A percentile compares a stretch with the other conserved stretches of the same genome.
Conservation (phyloP, 2,113 vertebrate species). For the Hylia prasina region DNA sequence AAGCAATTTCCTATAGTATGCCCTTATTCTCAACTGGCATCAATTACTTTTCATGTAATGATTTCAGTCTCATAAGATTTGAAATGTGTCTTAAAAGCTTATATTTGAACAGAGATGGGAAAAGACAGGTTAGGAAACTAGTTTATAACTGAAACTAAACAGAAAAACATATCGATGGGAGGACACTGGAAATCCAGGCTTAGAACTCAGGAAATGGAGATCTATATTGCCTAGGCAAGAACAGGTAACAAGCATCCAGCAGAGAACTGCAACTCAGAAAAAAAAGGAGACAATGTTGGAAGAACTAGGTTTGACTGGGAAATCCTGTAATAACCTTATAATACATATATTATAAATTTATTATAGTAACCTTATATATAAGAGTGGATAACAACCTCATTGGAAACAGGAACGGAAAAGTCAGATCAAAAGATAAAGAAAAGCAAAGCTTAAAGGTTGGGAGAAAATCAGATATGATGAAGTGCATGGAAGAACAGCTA, state of each 20-base stretch:
- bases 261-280: not conserved
- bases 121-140: not conserved
- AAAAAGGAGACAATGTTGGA: not conserved
- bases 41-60: not conserved
- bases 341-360: not conserved
- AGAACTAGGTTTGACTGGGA: not conserved
- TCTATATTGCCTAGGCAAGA: not conserved
- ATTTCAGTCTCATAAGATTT: not conserved
- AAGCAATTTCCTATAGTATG: not conserved
- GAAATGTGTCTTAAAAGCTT: not conserved
- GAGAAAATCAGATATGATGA: not conserved
- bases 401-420: not conserved
- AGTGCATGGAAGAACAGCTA: not conserved
- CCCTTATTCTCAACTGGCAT: not conserved
- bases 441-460: not conserved
- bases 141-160: not conserved
- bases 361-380: not conserved
- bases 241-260: not conserved
- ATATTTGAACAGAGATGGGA: not conserved
- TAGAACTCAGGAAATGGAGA: not conserved
- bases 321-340: not conserved
- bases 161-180: not conserved
- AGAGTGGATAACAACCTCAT: not conserved
- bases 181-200: not conserved
- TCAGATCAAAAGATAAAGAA: not conserved